phyloP scores from a whole-genome alignment of 2,888 invertebrate species.

The Corythucha ciliata region DNA sequence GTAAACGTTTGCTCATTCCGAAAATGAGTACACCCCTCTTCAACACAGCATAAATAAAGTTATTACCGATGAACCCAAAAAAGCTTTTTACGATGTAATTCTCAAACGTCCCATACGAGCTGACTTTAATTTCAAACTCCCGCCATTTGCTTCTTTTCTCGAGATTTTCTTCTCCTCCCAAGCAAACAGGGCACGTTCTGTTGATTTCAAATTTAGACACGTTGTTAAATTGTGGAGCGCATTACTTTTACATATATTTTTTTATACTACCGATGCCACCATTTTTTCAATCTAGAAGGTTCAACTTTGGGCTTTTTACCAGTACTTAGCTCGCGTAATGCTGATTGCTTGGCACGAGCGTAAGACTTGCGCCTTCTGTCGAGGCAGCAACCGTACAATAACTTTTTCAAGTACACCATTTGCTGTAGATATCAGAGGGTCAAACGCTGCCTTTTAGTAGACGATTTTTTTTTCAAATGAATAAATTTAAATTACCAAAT shows the following conservation, averaged over 20 bases:
- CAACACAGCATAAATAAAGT: neutral
- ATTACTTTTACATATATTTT: too few relatives aligned
- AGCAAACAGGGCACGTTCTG: neutral
- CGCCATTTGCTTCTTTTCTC: neutral
- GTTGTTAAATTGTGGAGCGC: too few relatives aligned
- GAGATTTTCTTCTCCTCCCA: constrained; percentile 7
- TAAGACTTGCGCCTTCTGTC: neutral
- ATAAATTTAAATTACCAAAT: too few relatives aligned
- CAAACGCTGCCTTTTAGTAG: too few relatives aligned
- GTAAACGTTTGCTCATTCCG: too few relatives aligned
- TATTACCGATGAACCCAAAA: constrained; percentile 18
- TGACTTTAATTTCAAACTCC: constrained; percentile 10
- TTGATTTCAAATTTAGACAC: too few relatives aligned
- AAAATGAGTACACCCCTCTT: too few relatives aligned
- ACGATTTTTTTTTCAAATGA: too few relatives aligned
- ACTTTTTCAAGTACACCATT: constrained; percentile 3
- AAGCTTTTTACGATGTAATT: constrained; percentile 21
- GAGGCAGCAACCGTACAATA: constrained; percentile 5
- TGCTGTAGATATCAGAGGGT: too few relatives aligned
- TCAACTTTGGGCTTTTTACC: neutral
- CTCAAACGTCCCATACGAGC: constrained; percentile 18
- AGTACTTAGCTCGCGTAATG: neutral
- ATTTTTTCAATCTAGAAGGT: neutral
- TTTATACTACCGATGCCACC: too few relatives aligned
- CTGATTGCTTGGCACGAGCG: neutral